Percentiles rank a stretch among this genome's conserved stretches.
These are phyloP conservation scores for Papilio elwesi DNA, from an alignment of 2,888 invertebrate species.

Conservation along the genomic window DNA sequence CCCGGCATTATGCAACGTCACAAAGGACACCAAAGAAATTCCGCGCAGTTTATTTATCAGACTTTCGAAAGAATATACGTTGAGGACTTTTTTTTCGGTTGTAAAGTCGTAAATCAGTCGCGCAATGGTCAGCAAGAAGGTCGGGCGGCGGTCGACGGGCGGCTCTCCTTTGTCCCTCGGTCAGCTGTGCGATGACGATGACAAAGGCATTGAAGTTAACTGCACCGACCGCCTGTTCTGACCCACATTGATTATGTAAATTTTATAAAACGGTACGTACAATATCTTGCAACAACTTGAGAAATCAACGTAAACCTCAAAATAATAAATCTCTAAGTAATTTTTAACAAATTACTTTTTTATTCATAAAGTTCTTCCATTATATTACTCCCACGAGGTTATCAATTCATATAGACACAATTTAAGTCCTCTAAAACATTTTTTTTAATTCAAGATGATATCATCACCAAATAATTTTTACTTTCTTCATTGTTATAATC, in stretches of 20 bases:
- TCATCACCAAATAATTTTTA: too few species aligned
- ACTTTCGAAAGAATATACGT: conserved; percentile 69
- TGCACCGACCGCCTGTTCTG: conserved; percentile 17
- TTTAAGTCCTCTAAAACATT: too few species aligned
- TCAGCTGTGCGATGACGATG: conserved; percentile 58
- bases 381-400: not conserved
- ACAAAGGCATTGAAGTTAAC: conserved; percentile 38
- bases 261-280: conserved; percentile 15
- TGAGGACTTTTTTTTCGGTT: conserved; percentile 60
- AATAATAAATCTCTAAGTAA: not conserved
- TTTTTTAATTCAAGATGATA: too few species aligned
- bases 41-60: conserved; percentile 62
- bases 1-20: conserved; percentile 75
- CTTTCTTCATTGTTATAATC: too few species aligned
- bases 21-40: conserved; percentile 79
- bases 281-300: not conserved
- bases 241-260: conserved; percentile 27
- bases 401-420: too few species aligned
- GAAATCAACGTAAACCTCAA: not conserved
- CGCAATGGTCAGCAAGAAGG: conserved; percentile 64
- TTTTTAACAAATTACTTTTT: not conserved
- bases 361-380: not conserved
- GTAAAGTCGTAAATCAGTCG: conserved; percentile 73
- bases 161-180: conserved; percentile 50
- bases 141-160: conserved; percentile 48